Evolutionary conservation across 2,113 vertebrate species (phyloP), one percentile per base, ranked within the genome.

Genomic region (Chaenogobius annularis): DNA sequence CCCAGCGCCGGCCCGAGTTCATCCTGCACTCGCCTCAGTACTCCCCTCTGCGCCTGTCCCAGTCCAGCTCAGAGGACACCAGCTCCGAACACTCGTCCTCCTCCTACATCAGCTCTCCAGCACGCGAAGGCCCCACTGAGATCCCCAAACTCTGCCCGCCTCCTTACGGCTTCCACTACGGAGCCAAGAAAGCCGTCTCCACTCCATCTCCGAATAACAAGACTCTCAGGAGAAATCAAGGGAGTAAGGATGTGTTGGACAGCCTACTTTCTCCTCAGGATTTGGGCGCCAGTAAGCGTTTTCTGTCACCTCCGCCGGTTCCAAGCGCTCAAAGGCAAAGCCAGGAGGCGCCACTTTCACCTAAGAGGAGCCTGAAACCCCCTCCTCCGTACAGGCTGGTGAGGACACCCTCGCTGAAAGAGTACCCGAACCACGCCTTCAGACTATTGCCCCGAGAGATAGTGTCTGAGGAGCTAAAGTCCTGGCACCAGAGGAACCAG

Each of bases 31-130:
- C 93, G 13, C 91, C 93, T 0, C 92, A 93, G 65, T 94, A 87
- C 79, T 92, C 93, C 8, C 92, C 92, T 15, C 75, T 84, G 37
- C 84, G 82, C 0, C 85, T 84, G 63, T 94, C 91, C 78, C 94
- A 92, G 83, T 95, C 94, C 61, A 93, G 93, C 83, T 95, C 95
- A 0, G 95, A 96, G 74, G 95, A 95, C 90, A 95, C 94, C 84
- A 93, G 92, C 85, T 96, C 95, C 0, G 95, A 96, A 50, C 91
- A 93, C 73, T 96, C 95, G 1, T 93, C 94, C 73, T 88, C 61
- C 72, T 95, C 94, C 0, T 92, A 92, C 11, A 85, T 93, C 58
- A 87, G 94, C 58, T 95, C 93, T 0, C 90, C 92, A 15, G 77
- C 88, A 72, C 82, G 80, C 31, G 88, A 92, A 1, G 69, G 47